Conservation (phyloP, 2,888 invertebrate genomes). For the Bembecia ichneumoniformis region DNA sequence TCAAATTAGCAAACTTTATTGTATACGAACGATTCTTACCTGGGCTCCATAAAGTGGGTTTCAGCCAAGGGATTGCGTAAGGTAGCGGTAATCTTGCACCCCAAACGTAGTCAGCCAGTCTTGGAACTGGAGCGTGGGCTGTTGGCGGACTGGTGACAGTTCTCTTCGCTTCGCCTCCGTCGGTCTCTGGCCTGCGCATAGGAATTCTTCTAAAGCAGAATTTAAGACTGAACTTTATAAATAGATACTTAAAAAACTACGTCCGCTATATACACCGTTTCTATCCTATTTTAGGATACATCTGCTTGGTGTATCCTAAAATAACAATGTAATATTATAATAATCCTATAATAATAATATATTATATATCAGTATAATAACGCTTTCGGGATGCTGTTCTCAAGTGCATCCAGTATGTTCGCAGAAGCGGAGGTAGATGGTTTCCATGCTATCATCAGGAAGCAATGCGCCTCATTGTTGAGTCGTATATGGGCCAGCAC, state of each 20-base stretch:
- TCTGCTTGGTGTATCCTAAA: too few relatives aligned
- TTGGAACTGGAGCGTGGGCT: slow-evolving; percentile 82
- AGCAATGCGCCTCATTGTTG: too few relatives aligned
- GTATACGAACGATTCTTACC: slow-evolving; percentile 24
- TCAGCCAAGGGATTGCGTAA: slow-evolving; percentile 79
- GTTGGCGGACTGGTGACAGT: slow-evolving; percentile 79
- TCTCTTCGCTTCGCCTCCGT: slow-evolving; percentile 86
- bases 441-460: too few relatives aligned
- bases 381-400: too few relatives aligned
- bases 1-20: neutral
- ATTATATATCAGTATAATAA: too few relatives aligned
- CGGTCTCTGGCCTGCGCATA: slow-evolving; percentile 57
- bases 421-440: too few relatives aligned
- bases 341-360: too few relatives aligned
- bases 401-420: too few relatives aligned
- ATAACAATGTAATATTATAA: too few relatives aligned
- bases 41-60: slow-evolving; percentile 65
- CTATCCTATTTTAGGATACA: too few relatives aligned
- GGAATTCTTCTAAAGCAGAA: slow-evolving; percentile 64
- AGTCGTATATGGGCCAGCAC: too few relatives aligned
- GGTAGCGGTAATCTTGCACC: slow-evolving; percentile 77
- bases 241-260: neutral
- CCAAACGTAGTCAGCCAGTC: slow-evolving; percentile 88
- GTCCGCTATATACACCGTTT: neutral
- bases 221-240: slow-evolving; percentile 55